Evolutionary conservation across 2,113 vertebrate species (phyloP).

Genomic region (Hydrolagus affinis): DNA sequence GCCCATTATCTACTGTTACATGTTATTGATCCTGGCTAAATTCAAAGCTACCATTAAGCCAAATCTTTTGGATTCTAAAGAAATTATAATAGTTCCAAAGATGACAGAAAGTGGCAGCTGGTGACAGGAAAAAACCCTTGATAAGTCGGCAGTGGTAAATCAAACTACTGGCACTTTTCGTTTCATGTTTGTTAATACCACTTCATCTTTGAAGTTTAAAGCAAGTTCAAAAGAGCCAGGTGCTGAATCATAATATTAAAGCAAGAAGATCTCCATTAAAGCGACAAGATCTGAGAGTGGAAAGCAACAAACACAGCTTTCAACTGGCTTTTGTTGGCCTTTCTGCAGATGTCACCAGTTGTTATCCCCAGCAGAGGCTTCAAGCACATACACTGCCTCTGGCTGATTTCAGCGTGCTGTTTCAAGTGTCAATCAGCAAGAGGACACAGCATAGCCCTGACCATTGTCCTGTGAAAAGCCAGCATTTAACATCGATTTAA

Average conservation of each 20-base stretch:
- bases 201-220: slow-evolving; percentile 85
- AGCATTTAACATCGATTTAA: slow-evolving; percentile 91
- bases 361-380: slow-evolving; percentile 89
- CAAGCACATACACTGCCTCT: slow-evolving; percentile 90
- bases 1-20: slow-evolving; percentile 61
- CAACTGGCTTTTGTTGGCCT: slow-evolving; percentile 95
- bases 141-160: slow-evolving; percentile 82
- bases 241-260: slow-evolving; percentile 91
- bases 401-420: slow-evolving; percentile 90
- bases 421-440: slow-evolving; percentile 98
- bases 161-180: slow-evolving; percentile 74
- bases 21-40: slow-evolving; percentile 70
- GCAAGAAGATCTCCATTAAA: slow-evolving; percentile 77
- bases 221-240: slow-evolving; percentile 89
- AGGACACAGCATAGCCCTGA: slow-evolving; percentile 82
- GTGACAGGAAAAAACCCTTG: slow-evolving; percentile 70
- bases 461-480: slow-evolving; percentile 97
- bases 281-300: slow-evolving; percentile 75
- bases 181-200: slow-evolving; percentile 89
- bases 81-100: slow-evolving; percentile 82
- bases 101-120: slow-evolving; percentile 86
- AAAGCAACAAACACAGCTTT: slow-evolving; percentile 85
- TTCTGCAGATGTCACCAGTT: slow-evolving; percentile 98
- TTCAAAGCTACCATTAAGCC: slow-evolving; percentile 82
- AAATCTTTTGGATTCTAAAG: slow-evolving; percentile 79